Evolutionary conservation across 2,888 invertebrate species (phyloP).

Genomic region (Scrobipalpa atriplicella): DNA sequence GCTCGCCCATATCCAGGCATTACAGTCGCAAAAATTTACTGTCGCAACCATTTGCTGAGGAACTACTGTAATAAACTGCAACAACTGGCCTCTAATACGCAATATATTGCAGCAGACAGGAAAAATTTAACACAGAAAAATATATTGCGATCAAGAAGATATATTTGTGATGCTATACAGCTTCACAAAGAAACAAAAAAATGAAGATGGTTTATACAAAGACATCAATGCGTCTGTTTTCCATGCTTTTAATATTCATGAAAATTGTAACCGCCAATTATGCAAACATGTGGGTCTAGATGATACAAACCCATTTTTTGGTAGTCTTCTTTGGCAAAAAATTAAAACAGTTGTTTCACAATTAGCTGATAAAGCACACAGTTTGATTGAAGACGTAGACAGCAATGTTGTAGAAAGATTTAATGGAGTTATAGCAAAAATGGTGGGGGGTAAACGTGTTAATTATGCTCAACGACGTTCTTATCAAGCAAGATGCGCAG

Average conservation of each 20-base stretch:
- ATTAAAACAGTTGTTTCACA: constrained; percentile 28
- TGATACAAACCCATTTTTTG: constrained; percentile 32
- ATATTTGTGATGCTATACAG: constrained; percentile 28
- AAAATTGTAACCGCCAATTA: constrained; percentile 30
- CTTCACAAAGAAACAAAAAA: constrained; percentile 27
- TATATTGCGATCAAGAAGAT: constrained; percentile 29
- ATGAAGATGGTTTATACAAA: constrained; percentile 29
- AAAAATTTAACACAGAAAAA: constrained; percentile 29
- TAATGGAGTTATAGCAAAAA: constrained; percentile 30
- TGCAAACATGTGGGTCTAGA: constrained; percentile 30
- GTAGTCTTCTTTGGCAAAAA: constrained; percentile 27
- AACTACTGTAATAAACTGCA: constrained; percentile 34
- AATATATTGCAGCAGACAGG: constrained; percentile 24
- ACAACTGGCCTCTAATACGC: constrained; percentile 25
- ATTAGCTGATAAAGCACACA: constrained; percentile 29
- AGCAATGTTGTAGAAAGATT: constrained; percentile 33
- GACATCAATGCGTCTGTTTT: constrained; percentile 29
- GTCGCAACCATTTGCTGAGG: constrained; percentile 35
- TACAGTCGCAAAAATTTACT: constrained; percentile 38
- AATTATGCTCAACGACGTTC: too few relatives aligned
- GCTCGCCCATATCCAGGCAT: constrained; percentile 34
- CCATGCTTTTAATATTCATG: constrained; percentile 28
- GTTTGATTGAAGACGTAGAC: constrained; percentile 34
- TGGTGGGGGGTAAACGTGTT: too few relatives aligned
- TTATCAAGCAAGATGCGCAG: too few relatives aligned